A percentile compares a stretch with the other conserved stretches of the same genome.
Conservation (phyloP, 2,888 invertebrate genomes). For the Cataglyphis albicans region DNA sequence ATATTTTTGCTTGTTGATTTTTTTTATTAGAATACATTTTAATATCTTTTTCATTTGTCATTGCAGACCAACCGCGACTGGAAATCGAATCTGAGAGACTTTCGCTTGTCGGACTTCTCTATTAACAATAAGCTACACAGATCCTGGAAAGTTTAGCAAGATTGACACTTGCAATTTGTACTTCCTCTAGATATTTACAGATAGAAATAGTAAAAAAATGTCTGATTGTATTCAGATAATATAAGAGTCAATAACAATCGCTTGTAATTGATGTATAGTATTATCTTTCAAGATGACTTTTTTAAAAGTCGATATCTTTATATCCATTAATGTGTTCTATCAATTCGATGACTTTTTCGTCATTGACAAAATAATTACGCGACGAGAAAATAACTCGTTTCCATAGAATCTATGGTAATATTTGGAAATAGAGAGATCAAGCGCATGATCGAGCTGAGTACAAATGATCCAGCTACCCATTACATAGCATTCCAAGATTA, state of each 20-base stretch:
- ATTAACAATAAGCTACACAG: not conserved
- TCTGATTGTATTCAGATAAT: not conserved
- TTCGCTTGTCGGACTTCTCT: not conserved
- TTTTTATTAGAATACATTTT: not conserved
- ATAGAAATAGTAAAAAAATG: not conserved
- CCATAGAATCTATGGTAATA: not conserved
- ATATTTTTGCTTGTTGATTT: not conserved
- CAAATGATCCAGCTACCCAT: not conserved
- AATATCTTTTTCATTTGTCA: not conserved
- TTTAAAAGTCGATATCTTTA: not conserved
- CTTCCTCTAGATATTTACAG: not conserved
- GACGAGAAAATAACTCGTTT: not conserved
- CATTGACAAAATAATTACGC: not conserved
- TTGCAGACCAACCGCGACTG: not conserved
- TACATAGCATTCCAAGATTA: not conserved
- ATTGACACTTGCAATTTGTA: not conserved
- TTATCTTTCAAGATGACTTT: not conserved
- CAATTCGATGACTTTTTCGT: constrained; percentile 6
- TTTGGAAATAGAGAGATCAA: not conserved
- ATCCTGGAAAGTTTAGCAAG: constrained; percentile 7
- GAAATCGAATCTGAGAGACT: not conserved
- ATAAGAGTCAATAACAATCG: not conserved
- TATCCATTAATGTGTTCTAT: not conserved
- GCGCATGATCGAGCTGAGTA: not conserved
- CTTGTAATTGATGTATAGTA: constrained; percentile 1